phyloP scores from a whole-genome alignment of 2,888 invertebrate species.

The Lycaena phlaeas region DNA sequence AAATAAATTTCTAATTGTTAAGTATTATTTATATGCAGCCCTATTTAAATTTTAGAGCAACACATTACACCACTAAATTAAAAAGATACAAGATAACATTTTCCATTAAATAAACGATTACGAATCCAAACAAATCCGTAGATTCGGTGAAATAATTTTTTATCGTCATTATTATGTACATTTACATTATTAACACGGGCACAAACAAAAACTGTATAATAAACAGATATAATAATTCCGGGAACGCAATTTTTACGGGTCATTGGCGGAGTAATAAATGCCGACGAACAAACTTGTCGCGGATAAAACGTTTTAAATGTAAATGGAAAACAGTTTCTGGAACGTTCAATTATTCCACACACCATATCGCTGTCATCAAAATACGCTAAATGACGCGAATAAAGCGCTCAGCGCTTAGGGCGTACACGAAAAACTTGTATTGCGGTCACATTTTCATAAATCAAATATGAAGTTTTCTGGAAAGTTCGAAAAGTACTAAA shows the following conservation, averaged over 20 bases:
- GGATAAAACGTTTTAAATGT: slow-evolving; percentile 49
- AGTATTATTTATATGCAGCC: no score
- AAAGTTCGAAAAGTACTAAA: no score
- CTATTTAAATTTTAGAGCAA: no score
- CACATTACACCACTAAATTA: no score
- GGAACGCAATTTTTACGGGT: slow-evolving; percentile 18
- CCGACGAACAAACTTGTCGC: slow-evolving; percentile 40
- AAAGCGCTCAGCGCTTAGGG: not conserved
- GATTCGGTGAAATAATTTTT: not conserved
- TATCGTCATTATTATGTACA: not conserved
- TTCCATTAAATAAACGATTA: no score
- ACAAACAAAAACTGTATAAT: slow-evolving; percentile 13
- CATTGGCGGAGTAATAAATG: slow-evolving; percentile 30
- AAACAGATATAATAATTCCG: slow-evolving; percentile 17
- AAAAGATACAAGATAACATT: no score
- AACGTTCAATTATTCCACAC: slow-evolving; percentile 1
- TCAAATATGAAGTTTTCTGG: no score
- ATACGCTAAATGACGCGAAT: not conserved
- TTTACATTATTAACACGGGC: slow-evolving; percentile 5
- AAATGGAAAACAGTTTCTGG: slow-evolving; percentile 37
- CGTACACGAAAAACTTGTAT: not conserved
- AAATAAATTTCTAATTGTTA: no score
- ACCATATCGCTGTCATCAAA: not conserved
- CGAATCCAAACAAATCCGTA: not conserved
- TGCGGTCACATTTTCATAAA: no score